phyloP scores from a whole-genome alignment of 2,113 vertebrate genomes.

The Anser brachyrhynchus region DNA sequence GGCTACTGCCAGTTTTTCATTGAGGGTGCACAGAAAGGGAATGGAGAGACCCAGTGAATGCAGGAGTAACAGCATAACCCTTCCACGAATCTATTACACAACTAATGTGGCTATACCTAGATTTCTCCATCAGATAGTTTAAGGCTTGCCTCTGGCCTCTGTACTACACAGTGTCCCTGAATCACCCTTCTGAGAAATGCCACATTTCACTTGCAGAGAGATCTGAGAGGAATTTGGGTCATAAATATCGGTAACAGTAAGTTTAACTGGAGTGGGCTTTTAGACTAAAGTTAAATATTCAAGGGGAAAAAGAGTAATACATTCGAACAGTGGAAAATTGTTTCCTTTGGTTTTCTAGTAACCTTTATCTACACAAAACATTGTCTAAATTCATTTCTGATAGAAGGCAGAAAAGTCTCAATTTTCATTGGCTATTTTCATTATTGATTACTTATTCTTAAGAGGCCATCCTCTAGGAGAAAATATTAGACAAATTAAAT shows the following conservation, averaged over 20 bases:
- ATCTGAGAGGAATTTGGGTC: not conserved
- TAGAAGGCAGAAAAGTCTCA: not conserved
- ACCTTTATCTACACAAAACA: not conserved
- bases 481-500: not conserved
- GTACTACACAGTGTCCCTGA: not conserved
- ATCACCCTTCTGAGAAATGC: not conserved
- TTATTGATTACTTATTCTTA: not conserved
- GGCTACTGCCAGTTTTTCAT: not conserved
- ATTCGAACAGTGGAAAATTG: not conserved
- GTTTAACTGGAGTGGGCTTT: not conserved
- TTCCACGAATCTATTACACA: not conserved
- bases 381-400: not conserved
- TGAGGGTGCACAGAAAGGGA: not conserved
- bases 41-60: accelerated
- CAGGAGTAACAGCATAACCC: not conserved
- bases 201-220: not conserved
- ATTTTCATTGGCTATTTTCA: not conserved
- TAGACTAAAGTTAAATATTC: not conserved
- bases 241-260: not conserved
- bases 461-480: not conserved
- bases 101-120: not conserved
- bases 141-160: not conserved
- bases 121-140: not conserved
- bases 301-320: not conserved
- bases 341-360: not conserved